These are phyloP conservation scores for Myripristis jacobus DNA, from an alignment of 2,797 vertebrate species.

Conservation along the genomic window DNA sequence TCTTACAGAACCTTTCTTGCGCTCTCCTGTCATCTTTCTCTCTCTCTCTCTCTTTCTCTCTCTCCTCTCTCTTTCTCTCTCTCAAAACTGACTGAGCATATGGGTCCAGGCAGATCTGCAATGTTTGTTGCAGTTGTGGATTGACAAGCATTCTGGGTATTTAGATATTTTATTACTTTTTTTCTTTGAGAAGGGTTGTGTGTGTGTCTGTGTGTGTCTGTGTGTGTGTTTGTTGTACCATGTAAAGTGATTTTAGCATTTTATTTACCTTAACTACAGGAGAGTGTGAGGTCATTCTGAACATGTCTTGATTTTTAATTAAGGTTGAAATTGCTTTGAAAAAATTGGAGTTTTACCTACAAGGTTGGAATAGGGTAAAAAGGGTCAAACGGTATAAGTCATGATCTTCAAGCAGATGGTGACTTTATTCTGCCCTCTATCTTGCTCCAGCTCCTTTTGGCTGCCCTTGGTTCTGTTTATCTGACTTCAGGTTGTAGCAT, in stretches of 20 bases:
- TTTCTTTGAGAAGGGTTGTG: too few species aligned
- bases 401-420: conserved; percentile 16
- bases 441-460: conserved; percentile 9
- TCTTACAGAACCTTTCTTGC: conserved; percentile 16
- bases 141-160: conserved; percentile 40
- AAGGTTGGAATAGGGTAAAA: background rate
- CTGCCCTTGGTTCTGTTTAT: conserved; percentile 15
- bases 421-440: conserved; percentile 9
- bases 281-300: conserved; percentile 18
- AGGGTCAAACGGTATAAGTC: background rate
- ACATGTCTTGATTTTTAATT: conserved; percentile 14
- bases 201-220: too few species aligned
- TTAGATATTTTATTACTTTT: conserved; percentile 23
- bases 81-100: conserved; percentile 41
- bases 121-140: conserved; percentile 46
- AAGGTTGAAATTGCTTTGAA: conserved; percentile 10
- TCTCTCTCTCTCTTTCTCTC: conserved; percentile 25
- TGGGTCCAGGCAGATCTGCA: conserved; percentile 49
- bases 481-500: background rate
- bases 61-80: conserved; percentile 37
- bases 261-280: conserved; percentile 21
- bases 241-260: conserved; percentile 39
- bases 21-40: conserved; percentile 35
- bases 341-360: background rate
- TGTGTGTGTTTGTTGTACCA: conserved; percentile 6